These are phyloP conservation scores for Drosophila emarginata DNA, from an alignment of 2,888 invertebrate genomes.

Conservation along the genomic window DNA sequence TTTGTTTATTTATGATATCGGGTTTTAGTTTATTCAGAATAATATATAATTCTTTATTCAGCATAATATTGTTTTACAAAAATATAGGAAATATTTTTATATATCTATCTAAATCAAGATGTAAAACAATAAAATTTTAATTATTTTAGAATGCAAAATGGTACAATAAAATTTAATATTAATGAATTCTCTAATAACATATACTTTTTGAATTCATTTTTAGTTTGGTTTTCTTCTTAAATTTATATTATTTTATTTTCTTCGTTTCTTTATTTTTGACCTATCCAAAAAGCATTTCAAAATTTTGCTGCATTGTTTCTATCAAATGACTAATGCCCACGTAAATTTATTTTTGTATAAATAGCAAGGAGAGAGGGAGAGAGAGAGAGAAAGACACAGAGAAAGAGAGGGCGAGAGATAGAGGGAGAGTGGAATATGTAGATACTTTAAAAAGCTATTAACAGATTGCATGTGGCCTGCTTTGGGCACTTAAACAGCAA, in stretches of 20 bases:
- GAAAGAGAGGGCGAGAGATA: background rate
- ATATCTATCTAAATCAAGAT: too few species aligned
- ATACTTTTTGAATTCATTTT: background rate
- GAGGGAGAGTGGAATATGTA: background rate
- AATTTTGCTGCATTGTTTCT: constrained; percentile 30
- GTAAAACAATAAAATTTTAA: too few species aligned
- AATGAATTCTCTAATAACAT: too few species aligned
- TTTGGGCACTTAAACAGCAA: constrained; percentile 6
- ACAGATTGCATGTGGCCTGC: constrained; percentile 21
- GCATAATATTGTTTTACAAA: too few species aligned
- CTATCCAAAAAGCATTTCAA: constrained; percentile 31
- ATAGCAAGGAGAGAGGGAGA: background rate
- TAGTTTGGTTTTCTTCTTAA: constrained; percentile 41
- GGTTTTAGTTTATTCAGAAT: too few species aligned
- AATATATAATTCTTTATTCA: too few species aligned
- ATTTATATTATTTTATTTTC: too few species aligned
- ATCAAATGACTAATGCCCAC: constrained; percentile 55
- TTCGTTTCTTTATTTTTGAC: constrained; percentile 41
- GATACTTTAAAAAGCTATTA: constrained; percentile 15
- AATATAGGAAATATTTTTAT: too few species aligned
- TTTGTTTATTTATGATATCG: too few species aligned
- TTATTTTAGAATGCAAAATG: too few species aligned
- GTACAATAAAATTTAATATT: too few species aligned
- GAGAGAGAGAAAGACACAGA: background rate
- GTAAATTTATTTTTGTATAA: constrained; percentile 19